Evolutionary conservation across 2,888 invertebrate genomes (phyloP).

Genomic region (Parapristionchus giblindavisi): DNA sequence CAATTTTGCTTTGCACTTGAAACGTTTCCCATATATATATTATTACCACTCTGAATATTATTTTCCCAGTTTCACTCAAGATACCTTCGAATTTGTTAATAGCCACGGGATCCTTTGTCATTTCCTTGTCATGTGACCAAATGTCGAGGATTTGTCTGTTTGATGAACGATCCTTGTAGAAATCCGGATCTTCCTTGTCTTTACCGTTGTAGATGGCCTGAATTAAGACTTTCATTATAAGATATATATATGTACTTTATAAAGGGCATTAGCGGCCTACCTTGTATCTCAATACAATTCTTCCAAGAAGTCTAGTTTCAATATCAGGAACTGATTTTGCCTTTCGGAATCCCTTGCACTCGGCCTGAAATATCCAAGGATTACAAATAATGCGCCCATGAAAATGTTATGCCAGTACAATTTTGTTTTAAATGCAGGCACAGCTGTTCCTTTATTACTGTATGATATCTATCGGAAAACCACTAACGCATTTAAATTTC

Average conservation of each 20-base stretch:
- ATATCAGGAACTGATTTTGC: slow-evolving; percentile 53
- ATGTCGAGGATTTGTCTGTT: slow-evolving; percentile 65
- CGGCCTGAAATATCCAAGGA: slow-evolving; percentile 49
- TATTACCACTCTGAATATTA: no score
- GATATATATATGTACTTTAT: neutral
- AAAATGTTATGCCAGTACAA: neutral
- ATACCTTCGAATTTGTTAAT: slow-evolving; percentile 63
- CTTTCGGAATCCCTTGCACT: slow-evolving; percentile 62
- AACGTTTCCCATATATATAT: no score
- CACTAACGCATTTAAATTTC: neutral
- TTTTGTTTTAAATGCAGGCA: neutral
- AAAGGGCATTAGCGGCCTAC: slow-evolving; percentile 41
- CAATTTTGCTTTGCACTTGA: no score
- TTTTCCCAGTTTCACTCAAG: no score
- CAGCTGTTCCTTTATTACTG: neutral
- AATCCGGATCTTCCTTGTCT: slow-evolving; percentile 58
- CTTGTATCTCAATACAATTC: slow-evolving; percentile 64
- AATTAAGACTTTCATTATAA: no score
- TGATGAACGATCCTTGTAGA: slow-evolving; percentile 63
- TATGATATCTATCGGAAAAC: neutral
- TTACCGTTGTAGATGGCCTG: slow-evolving; percentile 60
- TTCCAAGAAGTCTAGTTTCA: slow-evolving; percentile 65
- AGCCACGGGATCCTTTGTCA: slow-evolving; percentile 59
- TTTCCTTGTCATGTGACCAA: slow-evolving; percentile 64
- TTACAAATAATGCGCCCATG: neutral